phyloP scores from a whole-genome alignment of 2,888 invertebrate genomes.

The Anthrax anthrax region DNA sequence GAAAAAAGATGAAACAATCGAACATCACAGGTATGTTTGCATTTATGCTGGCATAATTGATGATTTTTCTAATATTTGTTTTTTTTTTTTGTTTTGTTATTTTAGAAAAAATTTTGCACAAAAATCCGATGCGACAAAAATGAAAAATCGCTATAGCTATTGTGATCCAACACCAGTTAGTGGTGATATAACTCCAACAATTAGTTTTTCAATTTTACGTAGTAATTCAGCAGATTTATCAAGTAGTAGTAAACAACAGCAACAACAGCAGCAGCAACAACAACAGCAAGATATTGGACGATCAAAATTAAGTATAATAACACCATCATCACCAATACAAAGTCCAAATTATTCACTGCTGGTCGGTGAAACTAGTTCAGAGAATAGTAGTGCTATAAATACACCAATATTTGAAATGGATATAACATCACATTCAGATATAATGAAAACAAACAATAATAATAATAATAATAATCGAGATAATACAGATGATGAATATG shows the following conservation, averaged over 20 bases:
- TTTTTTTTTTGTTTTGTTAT: slow-evolving; percentile 1
- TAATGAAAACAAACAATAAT: background rate
- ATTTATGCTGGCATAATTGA: background rate
- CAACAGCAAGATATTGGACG: slow-evolving; percentile 21
- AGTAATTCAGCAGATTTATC: slow-evolving; percentile 21
- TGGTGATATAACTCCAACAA: slow-evolving; percentile 6
- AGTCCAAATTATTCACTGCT: slow-evolving; percentile 35
- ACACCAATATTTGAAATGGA: slow-evolving; percentile 34
- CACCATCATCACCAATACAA: slow-evolving; percentile 31
- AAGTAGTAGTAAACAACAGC: slow-evolving; percentile 10
- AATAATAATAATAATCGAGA: slow-evolving; percentile 4
- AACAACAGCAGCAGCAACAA: slow-evolving; percentile 12
- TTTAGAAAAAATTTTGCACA: slow-evolving; percentile 5
- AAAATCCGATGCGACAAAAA: slow-evolving; percentile 16
- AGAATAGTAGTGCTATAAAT: slow-evolving; percentile 32
- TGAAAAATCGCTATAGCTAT: slow-evolving; percentile 24
- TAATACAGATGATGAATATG: background rate
- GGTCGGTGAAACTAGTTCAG: slow-evolving; percentile 33
- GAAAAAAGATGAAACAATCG: slow-evolving; percentile 5
- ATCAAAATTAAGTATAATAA: slow-evolving; percentile 22
- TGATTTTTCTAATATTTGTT: background rate
- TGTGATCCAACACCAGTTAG: slow-evolving; percentile 16
- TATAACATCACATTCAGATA: slow-evolving; percentile 12
- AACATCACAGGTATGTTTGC: background rate
- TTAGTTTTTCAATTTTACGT: slow-evolving; percentile 17